Evolutionary conservation across 2,797 vertebrate genomes (phyloP).

Genomic region (Megalops cyprinoides): DNA sequence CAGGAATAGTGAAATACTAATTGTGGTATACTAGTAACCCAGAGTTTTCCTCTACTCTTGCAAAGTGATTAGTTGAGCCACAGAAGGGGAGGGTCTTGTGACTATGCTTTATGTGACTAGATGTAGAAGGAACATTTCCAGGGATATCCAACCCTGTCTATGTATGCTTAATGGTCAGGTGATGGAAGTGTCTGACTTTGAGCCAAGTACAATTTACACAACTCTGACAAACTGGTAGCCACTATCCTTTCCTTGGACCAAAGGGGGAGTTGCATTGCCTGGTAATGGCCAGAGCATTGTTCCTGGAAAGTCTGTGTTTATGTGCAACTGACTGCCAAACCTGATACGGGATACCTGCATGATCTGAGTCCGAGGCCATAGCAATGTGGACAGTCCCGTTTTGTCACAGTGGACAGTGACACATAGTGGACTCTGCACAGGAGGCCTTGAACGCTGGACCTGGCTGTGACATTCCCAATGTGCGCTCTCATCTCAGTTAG

Average conservation of each 20-base stretch:
- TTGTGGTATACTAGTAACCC: too few species aligned
- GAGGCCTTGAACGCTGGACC: background rate
- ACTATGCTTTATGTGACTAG: background rate
- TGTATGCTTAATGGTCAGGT: background rate
- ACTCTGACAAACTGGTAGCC: background rate
- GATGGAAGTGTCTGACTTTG: background rate
- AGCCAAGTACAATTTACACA: background rate
- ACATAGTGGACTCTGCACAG: background rate
- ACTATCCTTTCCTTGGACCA: background rate
- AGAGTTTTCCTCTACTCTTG: too few species aligned
- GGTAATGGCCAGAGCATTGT: background rate
- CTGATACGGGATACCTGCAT: background rate
- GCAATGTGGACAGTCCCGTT: background rate
- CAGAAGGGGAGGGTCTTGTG: background rate
- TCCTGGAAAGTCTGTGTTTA: conserved; percentile 6
- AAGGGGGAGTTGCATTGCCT: background rate
- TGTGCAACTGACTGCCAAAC: background rate
- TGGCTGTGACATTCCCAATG: background rate
- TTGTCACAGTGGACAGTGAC: background rate
- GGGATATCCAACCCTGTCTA: background rate
- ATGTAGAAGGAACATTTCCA: background rate
- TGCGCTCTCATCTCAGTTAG: background rate
- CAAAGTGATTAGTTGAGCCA: too few species aligned
- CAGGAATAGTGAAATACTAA: too few species aligned
- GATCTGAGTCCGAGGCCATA: background rate